A percentile compares a stretch with the other conserved stretches of the same genome.
These are phyloP conservation scores for Eledone cirrhosa DNA, from an alignment of 2,888 invertebrate genomes.

Conservation along the genomic window DNA sequence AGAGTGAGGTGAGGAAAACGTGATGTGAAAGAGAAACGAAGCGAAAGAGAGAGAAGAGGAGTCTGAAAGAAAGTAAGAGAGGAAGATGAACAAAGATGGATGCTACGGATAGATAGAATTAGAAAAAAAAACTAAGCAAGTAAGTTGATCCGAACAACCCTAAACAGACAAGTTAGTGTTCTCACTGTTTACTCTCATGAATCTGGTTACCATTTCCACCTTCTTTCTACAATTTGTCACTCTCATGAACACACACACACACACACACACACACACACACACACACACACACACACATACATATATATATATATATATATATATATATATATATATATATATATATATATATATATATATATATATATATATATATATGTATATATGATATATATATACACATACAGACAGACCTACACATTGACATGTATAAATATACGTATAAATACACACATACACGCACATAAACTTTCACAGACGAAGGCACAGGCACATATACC, in stretches of 20 bases:
- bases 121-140: too few relatives aligned
- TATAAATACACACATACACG: too few relatives aligned
- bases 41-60: constrained; percentile 23
- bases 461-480: too few relatives aligned
- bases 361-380: too few relatives aligned
- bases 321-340: constrained; percentile 6
- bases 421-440: not conserved
- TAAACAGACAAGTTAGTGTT: not conserved
- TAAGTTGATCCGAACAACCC: not conserved
- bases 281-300: not conserved
- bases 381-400: not conserved
- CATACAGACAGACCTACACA: not conserved
- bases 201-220: not conserved
- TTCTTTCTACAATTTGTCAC: not conserved
- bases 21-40: constrained; percentile 10
- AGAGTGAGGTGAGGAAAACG: constrained; percentile 25
- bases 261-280: not conserved
- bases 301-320: not conserved
- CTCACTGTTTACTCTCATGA: not conserved
- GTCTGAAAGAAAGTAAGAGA: constrained; percentile 1
- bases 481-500: too few relatives aligned
- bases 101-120: not conserved
- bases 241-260: not conserved
- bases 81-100: not conserved
- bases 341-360: too few relatives aligned